Evolutionary conservation across 2,888 invertebrate genomes (phyloP).

Genomic region (Dryococelus australis): DNA sequence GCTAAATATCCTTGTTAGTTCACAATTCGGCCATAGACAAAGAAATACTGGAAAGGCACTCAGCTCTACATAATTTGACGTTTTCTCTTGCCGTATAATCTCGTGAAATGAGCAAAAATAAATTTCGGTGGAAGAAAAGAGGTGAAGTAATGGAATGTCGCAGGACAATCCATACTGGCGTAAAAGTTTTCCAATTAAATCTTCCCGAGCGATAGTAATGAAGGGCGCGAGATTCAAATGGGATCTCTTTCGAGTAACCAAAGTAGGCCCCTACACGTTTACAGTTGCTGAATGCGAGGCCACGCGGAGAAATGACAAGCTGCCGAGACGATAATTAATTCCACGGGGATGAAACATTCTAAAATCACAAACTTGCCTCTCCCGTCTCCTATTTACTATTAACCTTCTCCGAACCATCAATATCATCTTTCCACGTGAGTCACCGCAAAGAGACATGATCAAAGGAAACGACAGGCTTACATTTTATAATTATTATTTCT

Average conservation of each 20-base stretch:
- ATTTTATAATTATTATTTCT: neutral
- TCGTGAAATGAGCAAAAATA: no score
- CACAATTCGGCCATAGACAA: no score
- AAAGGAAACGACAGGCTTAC: no score
- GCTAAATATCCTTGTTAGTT: no score
- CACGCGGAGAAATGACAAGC: constrained; percentile 4
- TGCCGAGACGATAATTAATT: neutral
- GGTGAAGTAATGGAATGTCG: no score
- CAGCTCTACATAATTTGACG: no score
- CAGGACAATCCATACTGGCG: neutral
- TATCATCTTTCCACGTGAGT: neutral
- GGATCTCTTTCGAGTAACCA: neutral
- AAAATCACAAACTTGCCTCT: neutral
- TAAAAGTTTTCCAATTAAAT: neutral
- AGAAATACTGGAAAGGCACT: no score
- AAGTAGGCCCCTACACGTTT: neutral
- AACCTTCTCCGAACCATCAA: neutral
- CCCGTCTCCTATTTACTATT: neutral
- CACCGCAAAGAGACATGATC: neutral
- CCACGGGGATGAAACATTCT: neutral
- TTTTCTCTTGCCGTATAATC: no score
- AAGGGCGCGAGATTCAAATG: neutral
- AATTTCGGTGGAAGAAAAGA: no score
- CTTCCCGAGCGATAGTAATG: neutral
- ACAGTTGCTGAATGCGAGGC: neutral